Percentiles rank a stretch among this genome's conserved stretches.
These are phyloP conservation scores for Oreocharis arfaki DNA, from an alignment of 2,113 vertebrate species.

Conservation along the genomic window DNA sequence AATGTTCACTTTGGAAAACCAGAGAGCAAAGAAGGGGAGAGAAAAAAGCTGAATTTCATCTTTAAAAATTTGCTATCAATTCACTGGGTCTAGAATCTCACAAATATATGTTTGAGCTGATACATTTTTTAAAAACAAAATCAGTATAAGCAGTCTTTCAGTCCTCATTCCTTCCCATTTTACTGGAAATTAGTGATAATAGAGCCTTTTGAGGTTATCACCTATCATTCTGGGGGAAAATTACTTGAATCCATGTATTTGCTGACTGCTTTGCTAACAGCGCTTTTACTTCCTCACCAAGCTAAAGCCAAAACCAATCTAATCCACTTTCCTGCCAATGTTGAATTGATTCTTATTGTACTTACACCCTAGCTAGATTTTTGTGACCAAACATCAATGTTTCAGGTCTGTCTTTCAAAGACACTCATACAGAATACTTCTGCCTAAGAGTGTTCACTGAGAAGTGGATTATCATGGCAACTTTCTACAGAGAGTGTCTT, in stretches of 20 bases:
- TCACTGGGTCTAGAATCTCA: background rate
- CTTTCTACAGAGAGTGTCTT: background rate
- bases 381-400: fast-evolving
- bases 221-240: background rate
- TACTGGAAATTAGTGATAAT: background rate
- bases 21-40: background rate
- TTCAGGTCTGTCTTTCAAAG: background rate
- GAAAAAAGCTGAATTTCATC: background rate
- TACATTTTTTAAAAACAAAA: background rate
- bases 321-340: background rate
- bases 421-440: background rate
- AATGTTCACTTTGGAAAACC: background rate
- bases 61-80: background rate
- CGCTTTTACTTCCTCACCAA: background rate
- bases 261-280: background rate
- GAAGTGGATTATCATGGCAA: background rate
- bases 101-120: background rate
- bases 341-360: background rate
- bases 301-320: background rate
- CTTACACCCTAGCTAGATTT: background rate
- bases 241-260: background rate
- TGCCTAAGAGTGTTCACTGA: background rate
- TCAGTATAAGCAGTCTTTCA: background rate
- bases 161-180: background rate
- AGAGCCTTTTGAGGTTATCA: background rate